Evolutionary conservation across 2,113 vertebrate species (phyloP).

Genomic region (Pterocles burchelli): DNA sequence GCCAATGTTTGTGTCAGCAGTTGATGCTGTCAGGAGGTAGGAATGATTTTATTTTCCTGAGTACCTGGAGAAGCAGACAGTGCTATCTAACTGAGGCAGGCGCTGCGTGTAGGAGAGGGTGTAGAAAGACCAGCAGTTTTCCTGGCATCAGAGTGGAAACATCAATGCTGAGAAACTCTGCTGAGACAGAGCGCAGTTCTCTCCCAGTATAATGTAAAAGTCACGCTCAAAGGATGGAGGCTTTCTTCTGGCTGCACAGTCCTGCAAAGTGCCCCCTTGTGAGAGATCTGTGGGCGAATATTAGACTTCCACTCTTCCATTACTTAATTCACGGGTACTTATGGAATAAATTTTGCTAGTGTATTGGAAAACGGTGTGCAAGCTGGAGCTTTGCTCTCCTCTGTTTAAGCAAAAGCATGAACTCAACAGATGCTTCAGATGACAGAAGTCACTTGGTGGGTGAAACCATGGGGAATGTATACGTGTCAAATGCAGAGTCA

Average conservation of each 20-base stretch:
- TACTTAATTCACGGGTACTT: neutral
- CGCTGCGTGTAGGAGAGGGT: neutral
- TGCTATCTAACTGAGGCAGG: neutral
- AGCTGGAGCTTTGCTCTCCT: neutral
- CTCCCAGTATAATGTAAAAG: neutral
- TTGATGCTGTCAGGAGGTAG: neutral
- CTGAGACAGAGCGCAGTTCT: neutral
- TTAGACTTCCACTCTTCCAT: neutral
- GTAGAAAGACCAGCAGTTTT: neutral
- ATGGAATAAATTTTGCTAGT: neutral
- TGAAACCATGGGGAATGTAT: neutral
- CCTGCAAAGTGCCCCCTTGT: neutral
- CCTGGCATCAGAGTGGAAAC: conserved; percentile 9
- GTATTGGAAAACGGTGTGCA: neutral
- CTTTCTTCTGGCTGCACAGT: neutral
- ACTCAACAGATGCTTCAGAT: neutral
- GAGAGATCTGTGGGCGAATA: neutral
- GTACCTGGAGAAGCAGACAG: neutral
- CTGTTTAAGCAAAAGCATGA: neutral
- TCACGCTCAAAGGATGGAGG: neutral
- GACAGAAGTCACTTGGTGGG: neutral
- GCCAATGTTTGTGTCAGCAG: neutral
- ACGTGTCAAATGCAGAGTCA: neutral
- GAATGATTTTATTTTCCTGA: neutral
- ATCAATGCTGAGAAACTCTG: neutral